Evolutionary conservation across 2,797 vertebrate species (phyloP).

Genomic region (Darevskia nairensis): DNA sequence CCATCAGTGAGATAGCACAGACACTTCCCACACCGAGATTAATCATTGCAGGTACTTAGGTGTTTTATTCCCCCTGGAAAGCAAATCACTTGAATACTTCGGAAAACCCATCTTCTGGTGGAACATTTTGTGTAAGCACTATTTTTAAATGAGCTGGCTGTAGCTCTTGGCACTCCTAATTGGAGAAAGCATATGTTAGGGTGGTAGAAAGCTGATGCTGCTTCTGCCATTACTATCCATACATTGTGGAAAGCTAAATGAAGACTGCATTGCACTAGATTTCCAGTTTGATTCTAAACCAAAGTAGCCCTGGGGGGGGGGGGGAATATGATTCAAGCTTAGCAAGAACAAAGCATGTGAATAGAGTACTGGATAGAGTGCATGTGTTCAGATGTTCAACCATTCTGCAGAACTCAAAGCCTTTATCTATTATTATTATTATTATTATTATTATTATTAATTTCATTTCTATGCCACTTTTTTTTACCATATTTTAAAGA

Average conservation of each 20-base stretch:
- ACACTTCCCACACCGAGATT: neutral
- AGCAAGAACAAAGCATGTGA: neutral
- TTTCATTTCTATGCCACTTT: no score
- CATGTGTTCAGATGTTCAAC: neutral
- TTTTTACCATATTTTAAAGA: no score
- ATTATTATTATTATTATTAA: no score
- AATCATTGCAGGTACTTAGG: neutral
- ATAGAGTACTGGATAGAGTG: neutral
- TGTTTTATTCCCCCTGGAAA: neutral
- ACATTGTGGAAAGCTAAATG: neutral
- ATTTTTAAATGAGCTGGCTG: conserved; percentile 10
- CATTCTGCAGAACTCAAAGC: no score
- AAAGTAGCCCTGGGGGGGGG: neutral
- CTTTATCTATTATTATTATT: neutral
- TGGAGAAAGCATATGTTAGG: neutral
- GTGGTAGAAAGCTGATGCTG: neutral
- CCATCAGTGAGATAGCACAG: neutral
- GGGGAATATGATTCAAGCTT: neutral
- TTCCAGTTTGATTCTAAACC: neutral
- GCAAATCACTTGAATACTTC: neutral
- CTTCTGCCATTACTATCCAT: neutral
- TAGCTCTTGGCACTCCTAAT: conserved; percentile 5
- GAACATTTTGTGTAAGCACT: neutral
- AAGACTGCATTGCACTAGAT: neutral
- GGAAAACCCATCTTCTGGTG: neutral